phyloP scores from a whole-genome alignment of 2,113 vertebrate genomes.

The Phaethon lepturus region DNA sequence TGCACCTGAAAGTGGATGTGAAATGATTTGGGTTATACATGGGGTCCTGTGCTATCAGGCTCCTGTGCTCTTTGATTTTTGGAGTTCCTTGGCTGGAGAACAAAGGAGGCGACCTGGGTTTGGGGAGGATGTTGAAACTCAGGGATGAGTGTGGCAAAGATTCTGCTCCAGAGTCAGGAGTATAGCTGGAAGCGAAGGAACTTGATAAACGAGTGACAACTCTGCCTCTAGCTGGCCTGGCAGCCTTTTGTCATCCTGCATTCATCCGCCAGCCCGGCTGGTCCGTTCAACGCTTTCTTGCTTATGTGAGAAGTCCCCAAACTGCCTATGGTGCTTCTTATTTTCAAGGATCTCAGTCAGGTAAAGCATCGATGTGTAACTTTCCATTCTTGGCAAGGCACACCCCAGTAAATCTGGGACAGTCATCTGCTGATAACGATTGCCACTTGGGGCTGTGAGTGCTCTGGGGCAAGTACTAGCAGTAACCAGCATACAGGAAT shows the following conservation, averaged over 20 bases:
- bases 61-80: not conserved
- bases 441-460: not conserved
- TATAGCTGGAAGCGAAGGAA: constrained; percentile 3
- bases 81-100: constrained; percentile 22
- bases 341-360: not conserved
- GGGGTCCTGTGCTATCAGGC: not conserved
- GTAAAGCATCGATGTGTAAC: not conserved
- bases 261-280: constrained; percentile 2
- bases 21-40: not conserved
- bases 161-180: not conserved
- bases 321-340: not conserved
- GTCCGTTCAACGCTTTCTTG: not conserved
- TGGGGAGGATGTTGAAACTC: constrained; percentile 9
- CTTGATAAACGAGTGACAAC: not conserved
- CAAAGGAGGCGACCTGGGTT: not conserved
- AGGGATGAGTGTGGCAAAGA: not conserved
- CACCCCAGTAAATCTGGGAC: not conserved
- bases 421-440: not conserved
- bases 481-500: not conserved
- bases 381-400: not conserved
- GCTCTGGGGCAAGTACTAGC: not conserved
- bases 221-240: constrained; percentile 39
- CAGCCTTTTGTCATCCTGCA: constrained; percentile 10
- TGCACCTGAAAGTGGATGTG: not conserved
- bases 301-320: constrained; percentile 49